Base-by-base conservation (phyloP, 2,888 invertebrate genomes). In the Heliconius charithonia region DNA sequence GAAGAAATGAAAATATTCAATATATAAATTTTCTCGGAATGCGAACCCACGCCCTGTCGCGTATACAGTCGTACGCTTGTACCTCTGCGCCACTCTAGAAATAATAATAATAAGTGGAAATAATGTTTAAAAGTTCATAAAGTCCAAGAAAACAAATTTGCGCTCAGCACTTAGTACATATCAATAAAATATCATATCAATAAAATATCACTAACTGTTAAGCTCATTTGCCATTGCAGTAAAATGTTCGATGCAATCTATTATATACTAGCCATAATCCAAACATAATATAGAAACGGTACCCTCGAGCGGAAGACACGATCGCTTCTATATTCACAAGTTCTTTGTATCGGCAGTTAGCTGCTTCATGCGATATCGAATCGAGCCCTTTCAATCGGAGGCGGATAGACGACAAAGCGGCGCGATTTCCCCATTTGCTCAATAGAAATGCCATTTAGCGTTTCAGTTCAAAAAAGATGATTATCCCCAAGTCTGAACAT, bases 401-500 rank as follows among this genome's bases (percentile, higher is more conserved):
- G 82, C 85, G 87, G 87, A 87, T 86, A 85, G 87, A 85, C 87
- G 87, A 91, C 91, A 92, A 92, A 89, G 89, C 88, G 87, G 86
- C 87, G 88, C 90, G 89, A 87, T 85, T 87, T 85, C 83, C 84
- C 87, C 87, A 88, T 89, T 88, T 88, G 85, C 87, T 88, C 87
- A 88, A 89, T 90, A 86, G 89, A 89, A 90, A 90, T 86, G 87
- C 88, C 89, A 90, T 91, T 91, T 89, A 87, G 86, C 86, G 84
- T 87, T 87, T 86, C 87, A 83, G 86, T 88, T 87, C 83, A 85
- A 87, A 87, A 86, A 86, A 82, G 82, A 82, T 82, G 82, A 84
- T 85, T 84, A 83, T 81, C 83, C 81, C 79, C 82, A 83, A 85
- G 77, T 77, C 79, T 76, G 78, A 75, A 71, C 77, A 74, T 78